Evolutionary conservation across 2,888 invertebrate genomes (phyloP).

Genomic region (Eilema griseolum): DNA sequence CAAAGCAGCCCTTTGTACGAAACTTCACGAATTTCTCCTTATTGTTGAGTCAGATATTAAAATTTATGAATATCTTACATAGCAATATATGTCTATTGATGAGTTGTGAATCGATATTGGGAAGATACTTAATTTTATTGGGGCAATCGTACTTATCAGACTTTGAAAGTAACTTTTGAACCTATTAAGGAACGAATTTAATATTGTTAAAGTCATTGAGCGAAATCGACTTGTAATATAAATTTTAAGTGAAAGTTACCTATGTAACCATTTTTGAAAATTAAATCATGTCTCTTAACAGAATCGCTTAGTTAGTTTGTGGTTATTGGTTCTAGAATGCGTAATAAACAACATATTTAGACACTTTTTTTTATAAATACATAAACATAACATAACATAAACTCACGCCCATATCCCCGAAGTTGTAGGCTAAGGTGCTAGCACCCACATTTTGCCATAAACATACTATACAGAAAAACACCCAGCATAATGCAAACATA

Average conservation of each 20-base stretch:
- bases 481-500: no score
- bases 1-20: constrained; percentile 6
- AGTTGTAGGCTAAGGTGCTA: no score
- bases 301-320: no score
- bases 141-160: not conserved
- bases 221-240: constrained; percentile 4
- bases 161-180: not conserved
- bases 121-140: constrained; percentile 11
- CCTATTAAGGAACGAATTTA: not conserved
- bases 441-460: no score
- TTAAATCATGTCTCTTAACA: no score
- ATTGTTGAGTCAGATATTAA: not conserved
- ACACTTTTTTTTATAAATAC: no score
- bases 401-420: no score
- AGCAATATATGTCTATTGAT: not conserved
- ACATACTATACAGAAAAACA: no score
- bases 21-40: not conserved
- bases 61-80: constrained; percentile 12
- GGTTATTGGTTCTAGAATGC: no score
- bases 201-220: constrained; percentile 5
- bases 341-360: no score
- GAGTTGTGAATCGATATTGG: constrained; percentile 1
- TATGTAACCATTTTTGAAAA: no score
- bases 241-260: not conserved
- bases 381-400: no score